Base-by-base conservation (phyloP, 1,140 invertebrate species). In the Caenorhabditis briggsae region DNA sequence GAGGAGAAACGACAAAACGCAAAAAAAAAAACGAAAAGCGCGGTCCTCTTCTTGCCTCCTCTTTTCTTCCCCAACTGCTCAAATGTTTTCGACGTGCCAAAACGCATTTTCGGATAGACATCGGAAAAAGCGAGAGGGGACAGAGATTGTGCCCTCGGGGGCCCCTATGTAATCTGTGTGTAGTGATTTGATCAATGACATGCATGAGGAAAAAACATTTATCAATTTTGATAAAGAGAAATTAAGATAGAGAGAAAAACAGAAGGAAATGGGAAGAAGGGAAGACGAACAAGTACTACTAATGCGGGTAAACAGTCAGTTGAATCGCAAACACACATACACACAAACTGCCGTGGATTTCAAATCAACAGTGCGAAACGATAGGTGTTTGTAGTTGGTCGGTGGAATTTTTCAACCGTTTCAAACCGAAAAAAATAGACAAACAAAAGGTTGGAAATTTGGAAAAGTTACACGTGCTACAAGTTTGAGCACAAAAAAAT, bases 71-170 rank as follows among this genome's bases (percentile, higher is more conserved):
- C n/a, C 70, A 78, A 78, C 70, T 78, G 70, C 70, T 78, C 70
- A 78, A 33, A 78, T 78, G 70, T 78, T 78, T 78, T 78, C 70
- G 70, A 78, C 70, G 70, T 78, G 70, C 70, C 70, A 78, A 78
- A 78, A 78, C 70, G 70, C 70, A 78, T 78, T 78, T 33, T 78
- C 18, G 70, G 70, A 78, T 78, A 18, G 70, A 78, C 5, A n/a
- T 46, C 1, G 70, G 18, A 50, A 53, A 50, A 18, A 5, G 70
- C 7, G 9, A n/a, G 43, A 23, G 14, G 16, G 46, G 46, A 78
- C 70, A 78, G 53, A 78, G 70, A 78, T 78, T 78, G 23, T 5
- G 7, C 59, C n/a, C 23, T 14, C 16, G 50, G 16, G 12, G 14
- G 20, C 64, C 64, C 12, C 50, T 18, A 2, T 50, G 20, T 70